Evolutionary conservation across 2,888 invertebrate genomes (phyloP), one percentile per base, ranked within the genome.

Genomic region (Eupeodes luniger): DNA sequence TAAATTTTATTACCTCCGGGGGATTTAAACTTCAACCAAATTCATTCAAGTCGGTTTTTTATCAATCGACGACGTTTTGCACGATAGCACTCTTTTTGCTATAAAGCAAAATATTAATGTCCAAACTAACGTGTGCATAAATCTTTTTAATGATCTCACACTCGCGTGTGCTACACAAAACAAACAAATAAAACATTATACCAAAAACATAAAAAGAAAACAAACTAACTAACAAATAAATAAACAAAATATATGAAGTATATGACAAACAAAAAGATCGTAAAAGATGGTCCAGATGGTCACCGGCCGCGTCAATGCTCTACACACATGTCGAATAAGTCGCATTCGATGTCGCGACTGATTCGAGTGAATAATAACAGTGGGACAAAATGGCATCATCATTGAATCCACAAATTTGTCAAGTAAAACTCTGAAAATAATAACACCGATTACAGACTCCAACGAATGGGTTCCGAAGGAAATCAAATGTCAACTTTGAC

Each of bases 261-360:
- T 4, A 36, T 67, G 49, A 14, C 11, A 57, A 76, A 16, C 7
- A 40, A 61, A 67, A 59, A 44, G 36, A 51, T 70, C 47, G 12
- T 76, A 66, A 74, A 59, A 16, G 75, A 82, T 82, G 79, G 76
- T 67, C 84, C 86, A 87, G 86, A 87, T 87, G 86, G 83, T 80
- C 83, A 4, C 40, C 5, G 40, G 40, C 40, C 40, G 79, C 49
- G 27, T 76, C 53, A 66, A 78, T 78, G 53, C 53, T 34, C 70
- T 70, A 59, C 75, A 70, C 59, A 66, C 47, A 55, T 69, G 69
- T 69, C 53, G 66, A 66, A 57, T 40, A 19, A 64, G 66, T 51
- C 34, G 51, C 36, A 11, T 51, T 62, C 66, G 66, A 10, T 27
- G 66, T 27, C 49, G 49, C 64, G 12, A 19, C 19, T 19, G 0